These are phyloP conservation scores for Menidia beryllina DNA, from an alignment of 2,113 vertebrate species.

Conservation along the genomic window DNA sequence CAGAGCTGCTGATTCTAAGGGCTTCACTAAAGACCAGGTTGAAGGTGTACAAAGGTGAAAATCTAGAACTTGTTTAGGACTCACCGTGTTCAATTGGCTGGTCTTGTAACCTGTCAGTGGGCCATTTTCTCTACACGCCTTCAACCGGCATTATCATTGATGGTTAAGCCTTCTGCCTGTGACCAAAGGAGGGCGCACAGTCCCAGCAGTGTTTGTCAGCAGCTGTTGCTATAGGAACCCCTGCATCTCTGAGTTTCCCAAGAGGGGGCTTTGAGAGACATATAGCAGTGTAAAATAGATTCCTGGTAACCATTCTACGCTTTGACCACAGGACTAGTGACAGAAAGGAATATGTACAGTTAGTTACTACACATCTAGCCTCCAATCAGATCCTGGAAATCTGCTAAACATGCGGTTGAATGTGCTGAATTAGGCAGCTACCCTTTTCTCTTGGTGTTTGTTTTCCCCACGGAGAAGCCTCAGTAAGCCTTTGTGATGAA, in stretches of 20 bases:
- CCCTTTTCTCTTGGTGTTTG: slow-evolving; percentile 15
- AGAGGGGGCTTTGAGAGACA: slow-evolving; percentile 28
- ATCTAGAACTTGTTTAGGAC: background rate
- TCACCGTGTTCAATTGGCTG: background rate
- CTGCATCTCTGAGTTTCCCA: slow-evolving; percentile 25
- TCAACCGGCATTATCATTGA: background rate
- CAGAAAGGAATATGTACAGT: background rate
- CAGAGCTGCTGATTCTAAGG: slow-evolving; percentile 82
- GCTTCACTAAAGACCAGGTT: slow-evolving; percentile 91
- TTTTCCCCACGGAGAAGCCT: background rate
- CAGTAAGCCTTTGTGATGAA: background rate
- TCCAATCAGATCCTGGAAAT: background rate
- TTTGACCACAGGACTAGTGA: background rate
- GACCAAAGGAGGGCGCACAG: background rate
- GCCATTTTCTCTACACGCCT: slow-evolving; percentile 6
- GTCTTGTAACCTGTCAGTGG: background rate
- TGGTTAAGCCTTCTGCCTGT: slow-evolving; percentile 4
- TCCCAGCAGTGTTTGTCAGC: slow-evolving; percentile 42
- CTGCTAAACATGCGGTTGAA: background rate
- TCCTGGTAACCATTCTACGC: slow-evolving; percentile 14
- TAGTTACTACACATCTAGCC: no score
- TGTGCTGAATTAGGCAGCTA: background rate
- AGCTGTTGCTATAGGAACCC: slow-evolving; percentile 58
- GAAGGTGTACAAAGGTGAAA: slow-evolving; percentile 93
- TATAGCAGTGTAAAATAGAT: slow-evolving; percentile 23